phyloP scores from a whole-genome alignment of 2,888 invertebrate genomes.

The Unio delphinus region DNA sequence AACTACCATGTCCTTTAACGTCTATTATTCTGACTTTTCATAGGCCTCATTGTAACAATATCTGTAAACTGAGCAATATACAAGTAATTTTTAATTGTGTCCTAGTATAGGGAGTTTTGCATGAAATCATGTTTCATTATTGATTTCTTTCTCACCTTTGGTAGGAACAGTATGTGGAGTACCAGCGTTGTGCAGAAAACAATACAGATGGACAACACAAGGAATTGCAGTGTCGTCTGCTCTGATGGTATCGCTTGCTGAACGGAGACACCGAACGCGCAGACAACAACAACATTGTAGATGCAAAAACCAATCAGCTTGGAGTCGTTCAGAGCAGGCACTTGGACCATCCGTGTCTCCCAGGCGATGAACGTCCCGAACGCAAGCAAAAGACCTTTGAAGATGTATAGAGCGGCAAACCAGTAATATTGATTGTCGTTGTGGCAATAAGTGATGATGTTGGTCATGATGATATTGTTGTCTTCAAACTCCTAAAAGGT shows the following conservation, averaged over 20 bases:
- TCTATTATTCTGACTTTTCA: no score
- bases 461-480: constrained; percentile 19
- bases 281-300: constrained; percentile 53
- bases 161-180: constrained; percentile 51
- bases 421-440: constrained; percentile 37
- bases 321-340: constrained; percentile 55
- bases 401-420: constrained; percentile 41
- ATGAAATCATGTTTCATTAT: no score
- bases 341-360: constrained; percentile 48
- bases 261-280: constrained; percentile 45
- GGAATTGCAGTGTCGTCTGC: constrained; percentile 35
- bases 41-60: no score
- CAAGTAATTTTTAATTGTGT: no score
- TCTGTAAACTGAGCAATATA: no score
- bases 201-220: constrained; percentile 36
- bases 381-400: constrained; percentile 52
- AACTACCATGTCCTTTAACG: no score
- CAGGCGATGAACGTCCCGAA: constrained; percentile 59
- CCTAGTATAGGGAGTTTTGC: no score
- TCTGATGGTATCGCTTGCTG: constrained; percentile 34
- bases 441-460: constrained; percentile 16
- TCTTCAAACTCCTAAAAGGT: constrained; percentile 14
- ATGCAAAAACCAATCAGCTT: constrained; percentile 55
- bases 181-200: constrained; percentile 50
- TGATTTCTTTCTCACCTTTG: constrained; percentile 39